A percentile compares a stretch with the other conserved stretches of the same genome.
These are phyloP conservation scores for Urosaurus nigricauda DNA, from an alignment of 2,797 vertebrate genomes.

Conservation along the genomic window DNA sequence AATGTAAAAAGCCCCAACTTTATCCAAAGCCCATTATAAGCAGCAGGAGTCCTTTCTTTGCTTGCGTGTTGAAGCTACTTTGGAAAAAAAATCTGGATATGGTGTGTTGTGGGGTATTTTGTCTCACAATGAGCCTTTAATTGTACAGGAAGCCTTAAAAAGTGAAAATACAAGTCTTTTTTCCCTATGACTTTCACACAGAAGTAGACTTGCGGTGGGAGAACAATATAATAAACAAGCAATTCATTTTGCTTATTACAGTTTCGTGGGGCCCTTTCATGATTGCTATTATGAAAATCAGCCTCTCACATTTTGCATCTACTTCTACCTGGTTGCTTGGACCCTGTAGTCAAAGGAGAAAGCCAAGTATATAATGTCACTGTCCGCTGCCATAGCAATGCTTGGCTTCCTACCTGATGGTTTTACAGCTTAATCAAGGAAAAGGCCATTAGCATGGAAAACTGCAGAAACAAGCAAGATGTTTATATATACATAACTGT, in stretches of 20 bases:
- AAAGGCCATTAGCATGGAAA: neutral
- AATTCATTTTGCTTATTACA: slow-evolving; percentile 30
- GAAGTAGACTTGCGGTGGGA: slow-evolving; percentile 6
- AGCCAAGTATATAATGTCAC: neutral
- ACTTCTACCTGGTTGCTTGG: neutral
- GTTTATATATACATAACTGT: neutral
- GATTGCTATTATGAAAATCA: slow-evolving; percentile 46
- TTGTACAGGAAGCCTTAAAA: slow-evolving; percentile 19
- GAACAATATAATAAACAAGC: slow-evolving; percentile 42
- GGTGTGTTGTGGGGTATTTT: neutral
- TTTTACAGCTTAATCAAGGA: slow-evolving; percentile 15
- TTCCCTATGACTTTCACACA: neutral
- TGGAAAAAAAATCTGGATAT: slow-evolving; percentile 9
- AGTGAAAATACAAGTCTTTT: slow-evolving; percentile 18
- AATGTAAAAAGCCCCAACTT: too few species aligned
- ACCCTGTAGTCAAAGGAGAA: slow-evolving; percentile 13
- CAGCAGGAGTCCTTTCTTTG: slow-evolving; percentile 13
- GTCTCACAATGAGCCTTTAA: neutral
- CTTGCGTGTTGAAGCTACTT: slow-evolving; percentile 20
- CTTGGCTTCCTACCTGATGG: neutral
- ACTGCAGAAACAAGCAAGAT: neutral
- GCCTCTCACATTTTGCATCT: slow-evolving; percentile 4
- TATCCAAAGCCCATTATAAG: neutral
- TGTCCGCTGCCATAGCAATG: slow-evolving; percentile 14
- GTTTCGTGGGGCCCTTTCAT: slow-evolving; percentile 29